phyloP scores from a whole-genome alignment of 2,113 vertebrate species.

The Salvator merianae region DNA sequence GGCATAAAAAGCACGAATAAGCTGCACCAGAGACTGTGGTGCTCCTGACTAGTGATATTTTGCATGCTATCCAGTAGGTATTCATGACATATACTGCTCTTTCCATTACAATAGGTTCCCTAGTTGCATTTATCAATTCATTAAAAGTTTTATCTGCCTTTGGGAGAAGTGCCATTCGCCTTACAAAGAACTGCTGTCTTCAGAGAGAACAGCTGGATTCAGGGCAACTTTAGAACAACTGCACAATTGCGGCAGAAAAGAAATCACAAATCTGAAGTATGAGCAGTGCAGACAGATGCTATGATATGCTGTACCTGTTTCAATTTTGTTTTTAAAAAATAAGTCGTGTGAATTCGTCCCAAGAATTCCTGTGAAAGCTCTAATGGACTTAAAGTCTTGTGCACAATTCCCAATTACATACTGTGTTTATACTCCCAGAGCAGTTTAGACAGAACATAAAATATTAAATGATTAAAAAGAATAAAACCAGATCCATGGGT shows the following conservation, averaged over 20 bases:
- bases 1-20: background rate
- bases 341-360: background rate
- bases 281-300: background rate
- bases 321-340: background rate
- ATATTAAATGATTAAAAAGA: too few species aligned
- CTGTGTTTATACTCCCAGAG: too few species aligned
- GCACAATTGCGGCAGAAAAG: background rate
- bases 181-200: background rate
- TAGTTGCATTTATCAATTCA: background rate
- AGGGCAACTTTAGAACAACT: background rate
- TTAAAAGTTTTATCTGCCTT: background rate
- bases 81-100: background rate
- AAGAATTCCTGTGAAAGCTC: background rate
- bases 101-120: background rate
- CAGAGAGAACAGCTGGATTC: background rate
- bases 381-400: too few species aligned
- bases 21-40: background rate
- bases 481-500: too few species aligned
- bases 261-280: too few species aligned
- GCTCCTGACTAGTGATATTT: background rate
- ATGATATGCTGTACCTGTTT: background rate
- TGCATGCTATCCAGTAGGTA: background rate
- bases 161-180: too few species aligned
- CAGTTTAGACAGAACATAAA: too few species aligned
- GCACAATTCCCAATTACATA: background rate